Base-by-base conservation (phyloP, 2,888 invertebrate species). In the Microchrysa polita region DNA sequence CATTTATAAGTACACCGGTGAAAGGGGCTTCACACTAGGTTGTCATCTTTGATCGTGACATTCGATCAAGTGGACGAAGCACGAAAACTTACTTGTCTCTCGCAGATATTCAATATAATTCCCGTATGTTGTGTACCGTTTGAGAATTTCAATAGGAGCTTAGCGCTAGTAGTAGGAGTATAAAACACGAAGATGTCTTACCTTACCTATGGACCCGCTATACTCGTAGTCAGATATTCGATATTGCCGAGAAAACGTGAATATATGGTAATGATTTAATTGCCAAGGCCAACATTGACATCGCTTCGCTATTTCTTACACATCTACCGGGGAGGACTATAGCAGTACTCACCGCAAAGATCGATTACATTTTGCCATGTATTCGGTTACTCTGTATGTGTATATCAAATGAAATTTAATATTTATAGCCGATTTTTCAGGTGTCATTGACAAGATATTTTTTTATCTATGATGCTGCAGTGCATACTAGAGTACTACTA, bases 31-130 rank as follows among this genome's bases (percentile, higher is more conserved):
- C 65, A 48, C 44, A 65, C 48, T 34, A 22, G 65, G 20, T 65
- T 65, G 48, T 14, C 65, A 48, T 22, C 65, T 65, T 22, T 23
- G 65, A 42, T 65, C 65, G 65, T 65, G 65, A 65, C 65, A 65
- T 65, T 65, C 65, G 48, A 65, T 65, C 65, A 65, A 42, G 48
- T 10, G 10, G 34, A 27, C 34, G 22, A 65, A 44, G 65, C 65
- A 65, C 65, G 65, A 65, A n/a, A 10, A 55, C 34, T n/a, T 16
- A 48, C 1, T 48, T 7, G 27, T 34, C 4, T 34, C 27, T 34
- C n/a, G n/a, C 27, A 34, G 27, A 34, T 34, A 34, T 34, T 7
- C 27, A 34, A 34, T 34, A 34, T n/a, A n/a, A n/a, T 34, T 34
- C 27, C 27, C 27, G 27, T 34, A 2, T 34, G 27, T 34, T 34